Evolutionary conservation across 2,888 invertebrate species (phyloP), one percentile per base, ranked within the genome.

Genomic region (Agriopis aurantiaria): DNA sequence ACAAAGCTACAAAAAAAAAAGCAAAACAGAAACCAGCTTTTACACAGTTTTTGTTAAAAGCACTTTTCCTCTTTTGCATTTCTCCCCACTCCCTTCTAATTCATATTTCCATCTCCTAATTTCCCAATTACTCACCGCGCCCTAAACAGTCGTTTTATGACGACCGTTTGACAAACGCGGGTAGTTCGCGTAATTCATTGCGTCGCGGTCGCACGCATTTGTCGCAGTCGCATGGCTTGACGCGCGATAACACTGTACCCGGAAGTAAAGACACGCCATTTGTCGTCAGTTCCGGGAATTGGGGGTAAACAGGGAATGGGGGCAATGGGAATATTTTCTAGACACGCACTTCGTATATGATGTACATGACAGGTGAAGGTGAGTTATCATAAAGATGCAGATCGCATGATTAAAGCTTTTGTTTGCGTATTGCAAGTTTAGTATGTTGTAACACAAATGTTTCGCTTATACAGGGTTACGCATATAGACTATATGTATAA

Each of bases 111-210:
- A 59, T 61, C 45, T 63, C 23, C 41, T 65, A 57, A 69, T 69
- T 59, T 68, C 43, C 52, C 68, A 69, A 73, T 75, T 72, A 65
- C 56, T 74, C 71, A 59, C 63, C 58, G 46, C 46, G 33, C 59
- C 45, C 71, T 74, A 68, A 73, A 59, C 65, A 75, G 74, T 75
- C 77, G 74, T 73, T 75, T 59, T 86, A 86, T 85, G 86, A 87
- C 82, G 85, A 85, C 81, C 84, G 80, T 76, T 76, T 88, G 89
- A 90, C 85, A 86, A 87, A 90, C 85, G 68, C 80, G 74, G 71
- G 79, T 80, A 82, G 82, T 86, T 82, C 73, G 69, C 68, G 82
- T 85, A 84, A 89, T 85, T 86, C 87, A 89, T 85, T 78, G 84
- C 81, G 68, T 79, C 76, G 78, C 58, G 76, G 78, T 74, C 81